These are phyloP conservation scores for Steinernema khuongi DNA, from an alignment of 1,140 invertebrate genomes.

Conservation along the genomic window DNA sequence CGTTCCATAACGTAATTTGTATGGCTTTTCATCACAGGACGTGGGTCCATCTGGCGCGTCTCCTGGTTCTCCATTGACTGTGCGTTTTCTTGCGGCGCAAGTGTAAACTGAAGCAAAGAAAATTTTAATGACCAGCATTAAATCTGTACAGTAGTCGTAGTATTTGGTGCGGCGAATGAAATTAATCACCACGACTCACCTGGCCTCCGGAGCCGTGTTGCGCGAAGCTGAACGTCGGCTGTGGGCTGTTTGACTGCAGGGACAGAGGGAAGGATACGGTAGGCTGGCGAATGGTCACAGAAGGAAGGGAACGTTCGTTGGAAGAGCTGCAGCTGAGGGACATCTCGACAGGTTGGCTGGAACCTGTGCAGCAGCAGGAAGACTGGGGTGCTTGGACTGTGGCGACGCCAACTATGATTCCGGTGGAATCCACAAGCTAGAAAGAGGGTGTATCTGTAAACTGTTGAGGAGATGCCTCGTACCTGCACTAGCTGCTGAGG, in stretches of 20 bases:
- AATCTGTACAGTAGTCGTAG: no score
- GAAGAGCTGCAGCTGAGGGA: background rate
- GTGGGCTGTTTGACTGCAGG: slow-evolving; percentile 19
- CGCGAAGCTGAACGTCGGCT: slow-evolving; percentile 47
- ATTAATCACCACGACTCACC: slow-evolving; percentile 29
- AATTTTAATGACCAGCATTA: slow-evolving; percentile 20
- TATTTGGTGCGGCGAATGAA: slow-evolving; percentile 9
- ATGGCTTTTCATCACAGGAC: background rate
- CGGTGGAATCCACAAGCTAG: slow-evolving; percentile 36
- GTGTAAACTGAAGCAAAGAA: slow-evolving; percentile 29
- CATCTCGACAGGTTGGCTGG: slow-evolving; percentile 7
- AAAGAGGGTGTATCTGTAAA: slow-evolving; percentile 3
- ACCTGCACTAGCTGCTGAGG: slow-evolving; percentile 14
- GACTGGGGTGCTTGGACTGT: slow-evolving; percentile 22
- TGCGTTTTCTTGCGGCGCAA: slow-evolving; percentile 7
- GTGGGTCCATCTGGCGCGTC: background rate
- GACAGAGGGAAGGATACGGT: slow-evolving; percentile 3
- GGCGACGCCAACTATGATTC: slow-evolving; percentile 28
- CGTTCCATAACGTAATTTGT: background rate
- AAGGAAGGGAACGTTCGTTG: background rate
- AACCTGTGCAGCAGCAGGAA: slow-evolving; percentile 21
- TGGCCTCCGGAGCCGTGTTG: slow-evolving; percentile 52
- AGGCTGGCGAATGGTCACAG: background rate
- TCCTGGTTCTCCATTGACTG: slow-evolving; percentile 12
- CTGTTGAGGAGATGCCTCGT: background rate